Percentiles rank a stretch among this genome's conserved stretches.
Conservation (phyloP, 2,888 invertebrate species). For the Molorchus minor region DNA sequence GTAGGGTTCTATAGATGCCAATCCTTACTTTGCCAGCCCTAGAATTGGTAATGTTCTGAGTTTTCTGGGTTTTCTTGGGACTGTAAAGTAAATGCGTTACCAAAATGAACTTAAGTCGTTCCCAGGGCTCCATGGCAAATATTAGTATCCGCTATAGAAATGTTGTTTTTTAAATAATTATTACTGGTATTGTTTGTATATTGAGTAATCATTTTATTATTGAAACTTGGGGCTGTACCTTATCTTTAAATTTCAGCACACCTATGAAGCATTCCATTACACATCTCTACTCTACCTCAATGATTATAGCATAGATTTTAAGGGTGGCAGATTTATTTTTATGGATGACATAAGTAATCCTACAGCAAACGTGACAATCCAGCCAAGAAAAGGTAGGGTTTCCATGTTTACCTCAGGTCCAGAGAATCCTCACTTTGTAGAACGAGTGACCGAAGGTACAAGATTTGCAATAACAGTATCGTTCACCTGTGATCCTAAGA, state of each 20-base stretch:
- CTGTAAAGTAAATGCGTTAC: too few species aligned
- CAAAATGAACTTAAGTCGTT: too few species aligned
- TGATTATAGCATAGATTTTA: constrained; percentile 79
- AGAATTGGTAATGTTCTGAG: too few species aligned
- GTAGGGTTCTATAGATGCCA: too few species aligned
- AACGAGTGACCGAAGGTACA: constrained; percentile 77
- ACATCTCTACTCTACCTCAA: constrained; percentile 84
- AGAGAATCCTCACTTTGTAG: constrained; percentile 86
- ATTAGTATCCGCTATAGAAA: too few species aligned
- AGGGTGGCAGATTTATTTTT: constrained; percentile 85
- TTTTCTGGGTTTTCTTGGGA: too few species aligned
- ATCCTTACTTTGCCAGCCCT: too few species aligned
- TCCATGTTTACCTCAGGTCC: constrained; percentile 88
- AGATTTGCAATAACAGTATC: constrained; percentile 87
- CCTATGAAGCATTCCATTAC: constrained; percentile 87
- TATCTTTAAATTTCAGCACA: constrained; percentile 69
- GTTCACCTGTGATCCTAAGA: constrained; percentile 75
- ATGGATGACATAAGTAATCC: constrained; percentile 69
- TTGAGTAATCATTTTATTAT: too few species aligned
- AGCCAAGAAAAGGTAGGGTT: constrained; percentile 81
- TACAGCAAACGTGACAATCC: constrained; percentile 73
- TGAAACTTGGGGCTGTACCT: too few species aligned
- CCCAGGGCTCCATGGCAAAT: too few species aligned
- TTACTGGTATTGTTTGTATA: too few species aligned
- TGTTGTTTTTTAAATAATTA: too few species aligned